Base-by-base conservation (phyloP, 2,113 vertebrate species). In the Solenodon paradoxus region DNA sequence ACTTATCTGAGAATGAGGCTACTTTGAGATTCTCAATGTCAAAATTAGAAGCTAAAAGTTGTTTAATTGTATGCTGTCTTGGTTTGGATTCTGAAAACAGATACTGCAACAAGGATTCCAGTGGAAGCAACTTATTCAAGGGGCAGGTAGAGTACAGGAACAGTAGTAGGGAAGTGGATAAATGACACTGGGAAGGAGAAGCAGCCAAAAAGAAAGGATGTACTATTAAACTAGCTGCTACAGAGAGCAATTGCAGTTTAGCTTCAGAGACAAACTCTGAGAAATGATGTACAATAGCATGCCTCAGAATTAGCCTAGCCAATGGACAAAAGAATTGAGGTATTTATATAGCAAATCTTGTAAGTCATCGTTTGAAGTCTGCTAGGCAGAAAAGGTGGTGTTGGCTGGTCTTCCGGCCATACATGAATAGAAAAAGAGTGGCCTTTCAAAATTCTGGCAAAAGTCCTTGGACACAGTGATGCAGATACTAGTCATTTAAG, bases 81-180 rank as follows among this genome's bases (percentile, higher is more conserved):
- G 53, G n/a, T 59, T 75, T 95, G 61, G 12, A 89, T 89, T 94
- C 83, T 81, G 53, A 91, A 88, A 79, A 9, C 7, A 64, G 35
- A 84, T 71, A 75, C 17, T 64, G 28, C 75, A 51, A 40, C 15
- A 64, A 81, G 24, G 28, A 69, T 63, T 80, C 32, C 1, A 84
- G 12, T 24, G 11, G 10, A 79, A 69, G 32, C 69, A 49, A 28
- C 84, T 93, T 88, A 68, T 86, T 71, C 38, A 17, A 12, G 24
- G 11, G 13, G 7, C 61, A 8, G 28, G 11, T 83, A 51, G 32
- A 10, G 7, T 91, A 16, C 26, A 72, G 40, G 17, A 75, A 80
- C 49, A 47, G 11, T 79, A 13, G 57, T 17, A 96, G 24, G 12
- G 53, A 88, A 72, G 16, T 92, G 45, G 42, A 80, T 49, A 74